Base-by-base conservation (phyloP, 1,140 invertebrate species). In the Eumaeus atala region DNA sequence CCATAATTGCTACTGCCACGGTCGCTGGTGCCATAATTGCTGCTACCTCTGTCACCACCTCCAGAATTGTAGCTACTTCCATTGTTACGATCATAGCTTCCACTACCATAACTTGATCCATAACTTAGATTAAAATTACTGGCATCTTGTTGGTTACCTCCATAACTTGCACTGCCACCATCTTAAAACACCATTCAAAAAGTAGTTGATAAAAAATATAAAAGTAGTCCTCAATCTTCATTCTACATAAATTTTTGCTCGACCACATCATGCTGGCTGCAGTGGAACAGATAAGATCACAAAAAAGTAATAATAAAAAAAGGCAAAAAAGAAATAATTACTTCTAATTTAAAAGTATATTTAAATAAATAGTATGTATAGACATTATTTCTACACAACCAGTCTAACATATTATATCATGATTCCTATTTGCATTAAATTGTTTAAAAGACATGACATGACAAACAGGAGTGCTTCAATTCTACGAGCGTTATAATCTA, bases 41-140 rank as follows among this genome's bases (percentile, higher is more conserved):
- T 66, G 12, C 75, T 58, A 49, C 80, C 70, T 40, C 72, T 67
- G 50, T 69, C 66, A 52, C 70, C 64, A 44, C 74, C 64, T 51
- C 68, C 74, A 21, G 59, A 55, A 52, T 77, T 81, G 53, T 75
- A 84, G 17, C 62, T 67, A n/a, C 77, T 74, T 5, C 71, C 62
- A 54, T 79, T 82, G 62, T 75, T 74, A 3, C 72, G 64, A 34
- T 82, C 75, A 64, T 80, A 75, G 10, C 78, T 69, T 18, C 81
- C 74, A 59, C 58, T 51, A 11, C 66, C 56, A 48, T 74, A 78
- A 58, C 59, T 69, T 9, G 72, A 73, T 28, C 63, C 60, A 72
- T 73, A 82, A 47, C 50, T 77, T 67, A 76, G 77, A 17, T 74
- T 66, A 67, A 77, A 80, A 62, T 67, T 82, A 61, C 66, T 83